phyloP scores from a whole-genome alignment of 2,797 vertebrate genomes.

The Limosa lapponica region DNA sequence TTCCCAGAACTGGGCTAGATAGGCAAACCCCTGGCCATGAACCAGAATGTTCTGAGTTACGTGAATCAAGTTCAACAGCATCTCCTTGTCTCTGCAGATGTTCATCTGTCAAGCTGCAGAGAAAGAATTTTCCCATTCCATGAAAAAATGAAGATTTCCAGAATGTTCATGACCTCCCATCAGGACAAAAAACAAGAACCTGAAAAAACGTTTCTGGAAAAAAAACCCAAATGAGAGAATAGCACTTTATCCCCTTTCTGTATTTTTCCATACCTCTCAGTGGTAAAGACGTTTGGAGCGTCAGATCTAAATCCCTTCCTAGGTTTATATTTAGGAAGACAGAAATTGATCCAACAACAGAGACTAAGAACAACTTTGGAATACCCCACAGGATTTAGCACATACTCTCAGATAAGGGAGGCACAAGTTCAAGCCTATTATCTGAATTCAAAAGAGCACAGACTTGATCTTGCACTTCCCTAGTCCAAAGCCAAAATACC shows the following conservation, averaged over 20 bases:
- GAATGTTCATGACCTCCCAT: background rate
- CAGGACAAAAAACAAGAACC: background rate
- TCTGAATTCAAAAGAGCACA: background rate
- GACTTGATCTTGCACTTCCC: background rate
- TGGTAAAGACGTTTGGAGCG: background rate
- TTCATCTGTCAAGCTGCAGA: background rate
- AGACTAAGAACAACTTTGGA: background rate
- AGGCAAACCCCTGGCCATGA: background rate
- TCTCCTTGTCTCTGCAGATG: background rate
- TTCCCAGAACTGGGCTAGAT: background rate
- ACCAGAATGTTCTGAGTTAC: background rate
- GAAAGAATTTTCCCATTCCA: background rate
- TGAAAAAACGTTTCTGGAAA: background rate
- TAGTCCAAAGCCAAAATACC: background rate
- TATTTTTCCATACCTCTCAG: background rate
- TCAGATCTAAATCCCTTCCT: background rate
- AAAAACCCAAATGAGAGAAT: background rate
- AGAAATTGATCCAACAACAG: background rate
- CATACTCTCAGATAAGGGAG: background rate
- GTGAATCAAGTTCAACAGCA: background rate
- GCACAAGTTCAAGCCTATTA: background rate
- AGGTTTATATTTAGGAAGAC: background rate
- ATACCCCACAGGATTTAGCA: background rate
- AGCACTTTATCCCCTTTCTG: background rate
- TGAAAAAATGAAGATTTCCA: background rate